These are phyloP conservation scores for Fistularia tabacaria DNA, from an alignment of 2,797 vertebrate genomes.

Conservation along the genomic window DNA sequence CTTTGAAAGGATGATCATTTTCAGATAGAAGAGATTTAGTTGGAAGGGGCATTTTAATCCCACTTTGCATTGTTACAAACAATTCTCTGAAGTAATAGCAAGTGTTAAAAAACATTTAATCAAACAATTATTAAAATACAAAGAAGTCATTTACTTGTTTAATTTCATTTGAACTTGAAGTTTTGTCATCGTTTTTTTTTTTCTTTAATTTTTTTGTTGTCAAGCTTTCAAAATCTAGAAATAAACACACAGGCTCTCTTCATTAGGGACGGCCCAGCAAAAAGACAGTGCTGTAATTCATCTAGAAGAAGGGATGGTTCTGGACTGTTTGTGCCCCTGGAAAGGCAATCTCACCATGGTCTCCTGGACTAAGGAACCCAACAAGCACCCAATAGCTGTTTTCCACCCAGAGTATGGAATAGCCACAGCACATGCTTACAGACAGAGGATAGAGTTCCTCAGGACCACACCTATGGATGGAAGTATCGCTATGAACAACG, in stretches of 20 bases:
- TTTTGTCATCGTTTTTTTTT: no score
- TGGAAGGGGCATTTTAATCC: no score
- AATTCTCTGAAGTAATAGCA: no score
- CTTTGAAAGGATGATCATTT: slow-evolving; percentile 27
- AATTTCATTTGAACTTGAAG: not conserved
- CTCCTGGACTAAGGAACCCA: slow-evolving; percentile 76
- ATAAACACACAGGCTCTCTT: no score
- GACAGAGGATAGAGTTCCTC: slow-evolving; percentile 70
- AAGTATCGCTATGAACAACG: slow-evolving; percentile 74
- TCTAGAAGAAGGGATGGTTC: slow-evolving; percentile 76
- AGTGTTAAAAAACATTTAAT: not conserved
- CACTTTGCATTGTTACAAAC: no score
- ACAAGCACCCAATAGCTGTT: slow-evolving; percentile 63
- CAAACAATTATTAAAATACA: not conserved
- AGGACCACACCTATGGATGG: slow-evolving; percentile 61
- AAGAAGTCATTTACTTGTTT: not conserved
- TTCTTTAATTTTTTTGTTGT: no score
- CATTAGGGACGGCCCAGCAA: slow-evolving; percentile 56
- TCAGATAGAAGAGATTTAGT: slow-evolving; percentile 15
- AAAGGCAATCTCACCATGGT: slow-evolving; percentile 70
- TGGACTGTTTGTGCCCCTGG: slow-evolving; percentile 77
- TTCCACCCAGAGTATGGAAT: slow-evolving; percentile 64
- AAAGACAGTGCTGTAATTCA: slow-evolving; percentile 58
- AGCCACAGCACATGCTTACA: slow-evolving; percentile 53
- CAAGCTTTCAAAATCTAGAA: no score